Base-by-base conservation (phyloP, 53 echinoderm and acorn worm genomes). In the Paelopatides confundens region DNA sequence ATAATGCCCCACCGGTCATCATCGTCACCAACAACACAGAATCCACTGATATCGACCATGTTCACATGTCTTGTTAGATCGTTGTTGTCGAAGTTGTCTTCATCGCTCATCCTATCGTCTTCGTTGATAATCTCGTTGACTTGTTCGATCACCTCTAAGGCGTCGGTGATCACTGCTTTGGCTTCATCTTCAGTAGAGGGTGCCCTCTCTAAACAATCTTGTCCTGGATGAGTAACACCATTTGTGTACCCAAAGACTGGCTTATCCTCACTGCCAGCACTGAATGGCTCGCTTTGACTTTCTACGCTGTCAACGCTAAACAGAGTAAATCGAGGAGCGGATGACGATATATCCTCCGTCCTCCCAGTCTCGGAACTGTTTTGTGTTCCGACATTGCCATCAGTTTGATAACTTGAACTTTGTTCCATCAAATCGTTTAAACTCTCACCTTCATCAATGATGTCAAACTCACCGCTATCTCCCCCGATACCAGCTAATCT, bases 271-370 rank as follows among this genome's bases (percentile, higher is more conserved):
- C 74, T 93, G 27, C 85, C 90, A 9, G 68, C 76, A 85, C 87
- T 92, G 31, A 86, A 87, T 7, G 92, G 66, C 24, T 92, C 86
- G 33, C 63, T 87, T 28, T 87, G 82, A 71, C 91, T 88, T 49
- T 78, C 68, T 54, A 93, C 64, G 69, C 99, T 98, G 78, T 95
- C 95, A 29, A 98, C 95, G 79, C 99, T 98, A 50, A 98, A 99
- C 17, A 99, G 49, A 46, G 69, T 91, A 50, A 95, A 88, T n/a
- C 92, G 88, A 35, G 95, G 93, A 23, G 90, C 82, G 51, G 26
- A 36, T 5, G 39, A 38, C 0, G 52, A 24, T 18, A 34, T 54
- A 36, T 37, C 31, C 35, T 13, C 51, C 15, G n/a, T 69, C 38
- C 68, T 87, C 26, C 26, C 71, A 14, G 21, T 34, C 2, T 67